phyloP scores from a whole-genome alignment of 2,113 vertebrate species.

The Arizona elegans region DNA sequence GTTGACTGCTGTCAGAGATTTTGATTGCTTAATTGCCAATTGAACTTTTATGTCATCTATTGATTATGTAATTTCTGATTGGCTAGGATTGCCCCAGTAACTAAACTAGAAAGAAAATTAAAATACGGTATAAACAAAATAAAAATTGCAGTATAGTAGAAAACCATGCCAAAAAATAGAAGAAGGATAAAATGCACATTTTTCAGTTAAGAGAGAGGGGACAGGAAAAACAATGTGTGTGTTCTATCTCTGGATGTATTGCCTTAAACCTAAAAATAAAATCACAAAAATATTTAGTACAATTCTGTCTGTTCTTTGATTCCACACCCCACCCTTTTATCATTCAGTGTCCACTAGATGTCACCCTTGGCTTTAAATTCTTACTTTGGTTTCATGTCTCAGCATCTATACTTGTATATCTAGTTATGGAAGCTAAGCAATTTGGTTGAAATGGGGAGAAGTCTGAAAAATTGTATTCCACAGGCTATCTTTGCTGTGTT shows the following conservation, averaged over 20 bases:
- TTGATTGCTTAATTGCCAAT: background rate
- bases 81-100: background rate
- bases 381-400: background rate
- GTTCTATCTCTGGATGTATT: background rate
- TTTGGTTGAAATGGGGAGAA: background rate
- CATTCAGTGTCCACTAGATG: slow-evolving; percentile 68
- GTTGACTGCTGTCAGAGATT: background rate
- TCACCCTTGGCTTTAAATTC: slow-evolving; percentile 62
- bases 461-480: background rate
- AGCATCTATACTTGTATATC: background rate
- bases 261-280: background rate
- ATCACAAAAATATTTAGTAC: background rate
- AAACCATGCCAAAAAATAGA: background rate
- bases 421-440: background rate
- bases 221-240: background rate
- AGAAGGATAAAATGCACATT: background rate
- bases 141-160: background rate
- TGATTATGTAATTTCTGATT: background rate
- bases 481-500: background rate
- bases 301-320: background rate
- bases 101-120: background rate
- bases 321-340: background rate
- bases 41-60: background rate
- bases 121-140: background rate
- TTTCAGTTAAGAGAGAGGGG: background rate